Evolutionary conservation across 2,797 vertebrate species (phyloP).

Genomic region (Pygocentrus nattereri): DNA sequence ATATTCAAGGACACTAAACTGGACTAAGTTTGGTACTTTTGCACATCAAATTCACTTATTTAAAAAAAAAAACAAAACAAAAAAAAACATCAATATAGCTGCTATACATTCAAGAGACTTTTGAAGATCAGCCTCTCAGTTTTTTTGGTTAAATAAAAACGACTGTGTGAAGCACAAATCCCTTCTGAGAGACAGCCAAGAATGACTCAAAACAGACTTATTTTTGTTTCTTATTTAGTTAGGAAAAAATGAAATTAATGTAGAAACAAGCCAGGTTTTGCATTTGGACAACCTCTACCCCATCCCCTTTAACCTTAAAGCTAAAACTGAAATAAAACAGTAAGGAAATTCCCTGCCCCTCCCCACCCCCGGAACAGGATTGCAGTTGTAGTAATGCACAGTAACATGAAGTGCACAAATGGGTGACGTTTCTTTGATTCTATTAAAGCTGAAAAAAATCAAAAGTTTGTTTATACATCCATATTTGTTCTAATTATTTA

Average conservation of each 20-base stretch:
- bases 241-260: constrained; percentile 81
- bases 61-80: background rate
- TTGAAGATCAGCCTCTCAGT: background rate
- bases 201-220: constrained; percentile 48
- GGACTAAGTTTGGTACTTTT: background rate
- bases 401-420: constrained; percentile 82
- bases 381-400: constrained; percentile 80
- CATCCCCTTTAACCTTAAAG: constrained; percentile 79
- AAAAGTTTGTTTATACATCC: constrained; percentile 77
- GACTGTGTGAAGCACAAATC: too few species aligned
- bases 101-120: too few species aligned
- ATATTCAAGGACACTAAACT: background rate
- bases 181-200: constrained; percentile 25
- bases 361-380: constrained; percentile 67
- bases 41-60: background rate
- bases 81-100: background rate
- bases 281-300: constrained; percentile 71
- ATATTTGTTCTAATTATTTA: constrained; percentile 85
- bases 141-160: background rate
- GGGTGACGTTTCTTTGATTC: constrained; percentile 78
- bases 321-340: constrained; percentile 73
- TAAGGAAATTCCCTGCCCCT: constrained; percentile 54
- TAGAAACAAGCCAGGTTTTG: constrained; percentile 87
- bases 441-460: constrained; percentile 76
- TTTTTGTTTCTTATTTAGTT: constrained; percentile 61